phyloP scores from a whole-genome alignment of 1,140 invertebrate genomes.

The Hyles vespertilio region DNA sequence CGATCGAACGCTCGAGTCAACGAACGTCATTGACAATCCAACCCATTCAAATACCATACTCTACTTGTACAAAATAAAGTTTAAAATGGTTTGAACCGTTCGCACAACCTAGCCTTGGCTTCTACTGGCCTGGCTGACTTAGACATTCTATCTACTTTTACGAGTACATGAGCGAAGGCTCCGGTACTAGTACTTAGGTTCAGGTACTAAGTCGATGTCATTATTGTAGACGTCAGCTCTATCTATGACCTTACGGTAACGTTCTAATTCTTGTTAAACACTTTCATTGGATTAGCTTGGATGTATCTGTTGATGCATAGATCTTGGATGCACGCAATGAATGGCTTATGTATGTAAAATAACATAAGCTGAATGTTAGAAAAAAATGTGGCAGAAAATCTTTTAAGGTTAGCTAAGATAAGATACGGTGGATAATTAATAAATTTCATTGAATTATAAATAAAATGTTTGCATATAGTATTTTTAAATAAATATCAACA shows the following conservation, averaged over 20 bases:
- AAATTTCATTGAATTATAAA: no score
- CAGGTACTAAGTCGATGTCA: slow-evolving; percentile 50
- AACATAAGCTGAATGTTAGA: no score
- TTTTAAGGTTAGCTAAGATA: no score
- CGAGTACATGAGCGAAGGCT: slow-evolving; percentile 71
- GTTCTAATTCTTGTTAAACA: slow-evolving; percentile 44
- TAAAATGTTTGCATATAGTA: no score
- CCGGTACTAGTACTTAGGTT: slow-evolving; percentile 54
- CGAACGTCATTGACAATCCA: slow-evolving; percentile 70
- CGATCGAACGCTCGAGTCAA: slow-evolving; percentile 74
- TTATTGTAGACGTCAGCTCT: slow-evolving; percentile 42
- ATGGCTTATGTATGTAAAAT: no score
- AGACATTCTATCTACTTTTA: slow-evolving; percentile 76
- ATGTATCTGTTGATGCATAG: no score
- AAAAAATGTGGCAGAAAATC: no score
- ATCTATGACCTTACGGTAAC: slow-evolving; percentile 35
- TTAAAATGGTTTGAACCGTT: slow-evolving; percentile 27
- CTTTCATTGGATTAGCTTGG: slow-evolving; percentile 39
- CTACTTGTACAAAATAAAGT: slow-evolving; percentile 34
- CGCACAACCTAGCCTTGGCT: slow-evolving; percentile 71
- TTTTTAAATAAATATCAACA: no score
- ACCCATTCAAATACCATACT: slow-evolving; percentile 32
- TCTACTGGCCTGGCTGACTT: slow-evolving; percentile 74
- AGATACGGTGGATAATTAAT: no score
- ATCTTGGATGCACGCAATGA: no score